Conservation (phyloP, 2,113 vertebrate genomes). For the Neopipo cinnamomea region DNA sequence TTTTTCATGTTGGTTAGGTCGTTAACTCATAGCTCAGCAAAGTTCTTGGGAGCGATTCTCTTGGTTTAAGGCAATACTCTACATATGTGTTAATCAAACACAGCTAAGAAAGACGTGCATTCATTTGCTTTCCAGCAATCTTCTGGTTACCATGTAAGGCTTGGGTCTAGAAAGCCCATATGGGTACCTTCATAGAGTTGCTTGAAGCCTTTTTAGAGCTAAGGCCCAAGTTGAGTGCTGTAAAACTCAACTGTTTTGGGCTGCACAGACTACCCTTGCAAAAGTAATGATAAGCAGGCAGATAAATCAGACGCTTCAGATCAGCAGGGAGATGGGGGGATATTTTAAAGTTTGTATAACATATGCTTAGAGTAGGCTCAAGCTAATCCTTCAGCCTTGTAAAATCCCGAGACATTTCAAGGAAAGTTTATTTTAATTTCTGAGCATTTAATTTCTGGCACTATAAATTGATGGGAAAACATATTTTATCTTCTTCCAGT, state of each 20-base stretch:
- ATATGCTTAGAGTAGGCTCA: not conserved
- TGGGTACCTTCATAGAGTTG: not conserved
- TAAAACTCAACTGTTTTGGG: not conserved
- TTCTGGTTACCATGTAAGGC: not conserved
- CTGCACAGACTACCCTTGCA: not conserved
- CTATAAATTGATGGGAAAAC: not conserved
- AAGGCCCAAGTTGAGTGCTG: not conserved
- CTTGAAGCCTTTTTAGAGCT: not conserved
- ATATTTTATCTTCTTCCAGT: constrained; percentile 32
- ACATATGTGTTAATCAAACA: not conserved
- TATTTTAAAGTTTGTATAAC: not conserved
- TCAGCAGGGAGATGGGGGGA: not conserved
- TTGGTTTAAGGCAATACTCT: not conserved
- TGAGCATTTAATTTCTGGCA: not conserved
- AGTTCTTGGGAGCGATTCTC: not conserved
- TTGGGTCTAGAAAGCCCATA: not conserved
- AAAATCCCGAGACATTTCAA: not conserved
- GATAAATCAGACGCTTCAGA: not conserved
- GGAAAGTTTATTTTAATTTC: constrained; percentile 29
- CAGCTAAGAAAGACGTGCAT: not conserved
- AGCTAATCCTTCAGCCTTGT: not conserved
- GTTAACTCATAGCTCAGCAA: not conserved
- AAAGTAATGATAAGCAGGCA: not conserved
- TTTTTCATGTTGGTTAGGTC: not conserved
- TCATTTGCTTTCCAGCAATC: not conserved